Conservation (phyloP, 2,797 vertebrate genomes). For the Austrolebias charrua region DNA sequence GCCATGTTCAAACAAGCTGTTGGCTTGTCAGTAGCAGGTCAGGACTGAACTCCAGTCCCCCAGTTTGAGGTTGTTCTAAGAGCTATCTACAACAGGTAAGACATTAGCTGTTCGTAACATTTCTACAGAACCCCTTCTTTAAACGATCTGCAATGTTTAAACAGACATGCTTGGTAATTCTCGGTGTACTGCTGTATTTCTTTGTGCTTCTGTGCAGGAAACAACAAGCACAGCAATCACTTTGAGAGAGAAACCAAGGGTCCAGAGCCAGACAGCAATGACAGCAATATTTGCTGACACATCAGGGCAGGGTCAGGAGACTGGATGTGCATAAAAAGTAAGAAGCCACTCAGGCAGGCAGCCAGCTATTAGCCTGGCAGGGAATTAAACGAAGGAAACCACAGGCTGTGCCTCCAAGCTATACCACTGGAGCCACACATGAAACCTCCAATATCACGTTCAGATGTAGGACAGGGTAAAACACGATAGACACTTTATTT, state of each 20-base stretch:
- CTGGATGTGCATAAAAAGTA: conserved; percentile 49
- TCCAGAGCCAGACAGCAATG: conserved; percentile 43
- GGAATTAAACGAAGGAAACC: conserved; percentile 29
- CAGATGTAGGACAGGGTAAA: not conserved
- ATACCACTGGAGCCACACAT: conserved; percentile 15
- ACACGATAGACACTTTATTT: not conserved
- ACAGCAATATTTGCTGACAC: conserved; percentile 57
- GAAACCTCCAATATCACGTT: conserved; percentile 5
- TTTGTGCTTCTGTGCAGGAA: conserved; percentile 11
- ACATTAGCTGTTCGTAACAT: not conserved
- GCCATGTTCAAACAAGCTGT: too few relatives aligned
- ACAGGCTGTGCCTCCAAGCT: conserved; percentile 26
- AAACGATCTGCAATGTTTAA: not conserved
- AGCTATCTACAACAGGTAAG: too few relatives aligned
- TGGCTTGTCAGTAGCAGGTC: too few relatives aligned
- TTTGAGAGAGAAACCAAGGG: conserved; percentile 17
- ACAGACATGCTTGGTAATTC: not conserved
- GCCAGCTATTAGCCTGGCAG: conserved; percentile 46
- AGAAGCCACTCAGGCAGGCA: conserved; percentile 38
- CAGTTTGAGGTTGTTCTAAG: too few relatives aligned
- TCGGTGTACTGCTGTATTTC: not conserved
- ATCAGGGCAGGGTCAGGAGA: conserved; percentile 43
- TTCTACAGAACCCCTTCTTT: not conserved
- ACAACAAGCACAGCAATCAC: conserved; percentile 16
- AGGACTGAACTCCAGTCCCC: too few relatives aligned